phyloP scores from a whole-genome alignment of 2,888 invertebrate species.

The Amblyjoppa fuscipennis region DNA sequence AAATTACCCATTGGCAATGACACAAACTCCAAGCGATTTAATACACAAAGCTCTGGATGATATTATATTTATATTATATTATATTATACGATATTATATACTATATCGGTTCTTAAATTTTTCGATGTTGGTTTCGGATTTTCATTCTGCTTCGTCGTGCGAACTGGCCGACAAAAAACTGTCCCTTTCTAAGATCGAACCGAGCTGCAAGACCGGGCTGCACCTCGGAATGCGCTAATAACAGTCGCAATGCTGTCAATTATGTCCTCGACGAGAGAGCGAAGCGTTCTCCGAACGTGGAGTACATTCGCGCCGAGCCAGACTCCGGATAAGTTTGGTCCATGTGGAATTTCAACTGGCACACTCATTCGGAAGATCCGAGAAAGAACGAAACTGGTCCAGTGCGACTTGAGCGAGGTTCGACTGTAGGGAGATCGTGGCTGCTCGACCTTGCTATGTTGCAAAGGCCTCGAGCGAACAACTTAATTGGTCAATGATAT shows the following conservation, averaged over 20 bases:
- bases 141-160: conserved; percentile 31
- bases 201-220: conserved; percentile 10
- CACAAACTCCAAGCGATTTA: too few species aligned
- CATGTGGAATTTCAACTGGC: neutral
- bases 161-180: conserved; percentile 23
- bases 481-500: neutral
- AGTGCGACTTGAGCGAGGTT: neutral
- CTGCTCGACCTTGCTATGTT: too few species aligned
- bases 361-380: neutral
- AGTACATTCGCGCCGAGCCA: neutral
- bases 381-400: neutral
- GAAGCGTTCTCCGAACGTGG: conserved; percentile 35
- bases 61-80: too few species aligned
- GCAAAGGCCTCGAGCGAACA: too few species aligned
- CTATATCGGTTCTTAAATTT: too few species aligned
- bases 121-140: neutral
- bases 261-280: conserved; percentile 45
- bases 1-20: too few species aligned
- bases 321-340: neutral
- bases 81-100: too few species aligned
- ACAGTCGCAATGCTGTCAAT: conserved; percentile 61
- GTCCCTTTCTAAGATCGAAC: conserved; percentile 25
- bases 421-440: neutral
- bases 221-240: conserved; percentile 59
- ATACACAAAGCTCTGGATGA: too few species aligned